Conservation (phyloP, 2,888 invertebrate genomes). For the Phengaris alcon region DNA sequence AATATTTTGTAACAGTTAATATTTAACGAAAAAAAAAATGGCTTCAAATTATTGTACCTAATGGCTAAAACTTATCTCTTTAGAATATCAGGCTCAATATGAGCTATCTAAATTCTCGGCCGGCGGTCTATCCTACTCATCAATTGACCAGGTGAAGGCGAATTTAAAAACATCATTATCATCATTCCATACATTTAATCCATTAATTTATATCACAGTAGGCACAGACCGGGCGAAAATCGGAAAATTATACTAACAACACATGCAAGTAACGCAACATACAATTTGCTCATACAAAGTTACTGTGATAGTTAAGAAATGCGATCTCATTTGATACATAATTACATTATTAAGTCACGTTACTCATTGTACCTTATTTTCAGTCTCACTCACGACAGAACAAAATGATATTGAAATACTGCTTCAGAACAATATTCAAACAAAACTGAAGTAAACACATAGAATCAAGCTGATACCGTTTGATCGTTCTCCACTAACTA, state of each 20-base stretch:
- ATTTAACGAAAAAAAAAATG: constrained; percentile 62
- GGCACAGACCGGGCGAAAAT: constrained; percentile 78
- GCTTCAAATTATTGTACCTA: constrained; percentile 64
- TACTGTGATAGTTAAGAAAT: constrained; percentile 47
- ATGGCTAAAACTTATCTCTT: constrained; percentile 64
- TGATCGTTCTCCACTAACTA: constrained; percentile 70
- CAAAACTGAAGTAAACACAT: constrained; percentile 50
- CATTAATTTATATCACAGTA: constrained; percentile 68
- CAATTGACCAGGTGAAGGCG: constrained; percentile 65
- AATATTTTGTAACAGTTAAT: constrained; percentile 60
- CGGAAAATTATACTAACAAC: constrained; percentile 72
- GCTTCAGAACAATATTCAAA: constrained; percentile 60
- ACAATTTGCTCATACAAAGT: constrained; percentile 59
- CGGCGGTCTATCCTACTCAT: constrained; percentile 60
- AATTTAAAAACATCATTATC: constrained; percentile 53
- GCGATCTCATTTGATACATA: constrained; percentile 53
- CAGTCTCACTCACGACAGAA: constrained; percentile 75
- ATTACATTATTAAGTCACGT: constrained; percentile 61
- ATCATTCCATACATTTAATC: constrained; percentile 49
- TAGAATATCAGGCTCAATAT: constrained; percentile 76
- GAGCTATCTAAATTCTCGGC: constrained; percentile 74
- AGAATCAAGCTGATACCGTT: constrained; percentile 61
- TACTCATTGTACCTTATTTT: constrained; percentile 70
- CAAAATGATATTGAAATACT: constrained; percentile 75
- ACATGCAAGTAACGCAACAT: constrained; percentile 72